A percentile compares a stretch with the other conserved stretches of the same genome.
Evolutionary conservation across 2,113 vertebrate genomes (phyloP).

Genomic region (Gymnocephalus cernua): DNA sequence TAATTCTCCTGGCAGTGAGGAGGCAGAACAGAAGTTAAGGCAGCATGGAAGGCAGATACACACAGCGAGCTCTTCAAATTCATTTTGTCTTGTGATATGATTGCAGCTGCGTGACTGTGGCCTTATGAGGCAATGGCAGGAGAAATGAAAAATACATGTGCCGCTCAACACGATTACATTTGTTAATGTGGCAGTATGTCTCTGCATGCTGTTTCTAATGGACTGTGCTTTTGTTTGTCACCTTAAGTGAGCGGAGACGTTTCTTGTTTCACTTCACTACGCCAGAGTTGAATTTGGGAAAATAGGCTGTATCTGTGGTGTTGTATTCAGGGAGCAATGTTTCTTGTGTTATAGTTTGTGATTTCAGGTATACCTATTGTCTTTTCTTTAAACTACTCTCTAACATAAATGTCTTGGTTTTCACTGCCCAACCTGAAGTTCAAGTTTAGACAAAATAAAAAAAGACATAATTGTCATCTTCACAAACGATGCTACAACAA

Average conservation of each 20-base stretch:
- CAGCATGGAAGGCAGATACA: slow-evolving; percentile 52
- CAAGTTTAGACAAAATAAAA: not conserved
- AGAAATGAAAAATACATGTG: slow-evolving; percentile 59
- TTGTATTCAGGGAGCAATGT: not conserved
- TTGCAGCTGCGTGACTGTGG: slow-evolving; percentile 59
- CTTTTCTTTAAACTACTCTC: not conserved
- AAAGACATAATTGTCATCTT: not conserved
- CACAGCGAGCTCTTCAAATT: slow-evolving; percentile 53
- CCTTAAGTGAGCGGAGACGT: slow-evolving; percentile 57
- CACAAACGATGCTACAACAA: not conserved
- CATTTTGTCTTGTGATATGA: slow-evolving; percentile 62
- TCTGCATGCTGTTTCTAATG: slow-evolving; percentile 60
- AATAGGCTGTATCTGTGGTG: slow-evolving; percentile 17
- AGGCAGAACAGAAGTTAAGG: slow-evolving; percentile 59
- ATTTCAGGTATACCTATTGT: not conserved
- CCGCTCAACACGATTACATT: slow-evolving; percentile 50
- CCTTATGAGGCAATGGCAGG: slow-evolving; percentile 43
- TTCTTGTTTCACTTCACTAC: slow-evolving; percentile 34
- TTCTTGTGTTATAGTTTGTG: not conserved
- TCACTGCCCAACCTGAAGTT: not conserved
- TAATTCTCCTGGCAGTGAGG: slow-evolving; percentile 58
- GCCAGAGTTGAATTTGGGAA: slow-evolving; percentile 5
- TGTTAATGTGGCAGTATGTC: slow-evolving; percentile 56
- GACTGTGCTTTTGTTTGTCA: slow-evolving; percentile 71
- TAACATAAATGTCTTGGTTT: not conserved